These are phyloP conservation scores for Luperina nickerlii DNA, from an alignment of 2,888 invertebrate genomes.

Conservation along the genomic window DNA sequence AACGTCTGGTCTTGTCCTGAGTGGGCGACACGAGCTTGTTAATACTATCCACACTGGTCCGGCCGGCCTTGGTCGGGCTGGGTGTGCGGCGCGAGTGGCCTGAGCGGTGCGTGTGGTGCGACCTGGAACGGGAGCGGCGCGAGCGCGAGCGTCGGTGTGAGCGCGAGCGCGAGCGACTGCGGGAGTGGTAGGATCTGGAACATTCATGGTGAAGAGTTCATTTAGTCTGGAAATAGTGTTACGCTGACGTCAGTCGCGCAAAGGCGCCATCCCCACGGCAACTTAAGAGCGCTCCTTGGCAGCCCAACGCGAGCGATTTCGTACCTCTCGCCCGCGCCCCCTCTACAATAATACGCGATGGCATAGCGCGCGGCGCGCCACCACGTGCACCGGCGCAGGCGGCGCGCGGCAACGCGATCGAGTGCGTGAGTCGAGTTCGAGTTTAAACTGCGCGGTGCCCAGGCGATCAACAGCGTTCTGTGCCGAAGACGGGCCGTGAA, in stretches of 20 bases:
- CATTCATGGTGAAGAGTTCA: background rate
- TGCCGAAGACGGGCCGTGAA: too few relatives aligned
- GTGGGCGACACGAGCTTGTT: constrained; percentile 58
- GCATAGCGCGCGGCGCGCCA: too few relatives aligned
- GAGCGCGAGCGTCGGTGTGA: constrained; percentile 76
- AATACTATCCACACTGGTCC: constrained; percentile 61
- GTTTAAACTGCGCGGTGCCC: too few relatives aligned
- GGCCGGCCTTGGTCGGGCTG: background rate
- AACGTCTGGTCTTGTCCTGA: constrained; percentile 73
- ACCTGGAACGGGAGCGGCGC: constrained; percentile 67
- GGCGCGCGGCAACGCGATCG: too few relatives aligned
- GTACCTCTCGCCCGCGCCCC: too few relatives aligned
- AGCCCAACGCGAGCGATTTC: too few relatives aligned
- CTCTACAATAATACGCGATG: too few relatives aligned
- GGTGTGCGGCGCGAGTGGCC: constrained; percentile 35
- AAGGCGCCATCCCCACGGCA: background rate
- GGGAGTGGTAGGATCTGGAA: constrained; percentile 76
- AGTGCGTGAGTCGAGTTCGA: too few relatives aligned
- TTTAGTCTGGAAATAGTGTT: background rate
- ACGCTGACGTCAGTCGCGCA: background rate
- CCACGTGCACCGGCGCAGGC: too few relatives aligned
- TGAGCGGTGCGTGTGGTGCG: constrained; percentile 7
- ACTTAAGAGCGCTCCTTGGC: too few relatives aligned
- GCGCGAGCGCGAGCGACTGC: constrained; percentile 80
- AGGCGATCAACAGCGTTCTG: too few relatives aligned